phyloP scores from a whole-genome alignment of 92 coral and sea anemone species.

The Parazoanthus swiftii region DNA sequence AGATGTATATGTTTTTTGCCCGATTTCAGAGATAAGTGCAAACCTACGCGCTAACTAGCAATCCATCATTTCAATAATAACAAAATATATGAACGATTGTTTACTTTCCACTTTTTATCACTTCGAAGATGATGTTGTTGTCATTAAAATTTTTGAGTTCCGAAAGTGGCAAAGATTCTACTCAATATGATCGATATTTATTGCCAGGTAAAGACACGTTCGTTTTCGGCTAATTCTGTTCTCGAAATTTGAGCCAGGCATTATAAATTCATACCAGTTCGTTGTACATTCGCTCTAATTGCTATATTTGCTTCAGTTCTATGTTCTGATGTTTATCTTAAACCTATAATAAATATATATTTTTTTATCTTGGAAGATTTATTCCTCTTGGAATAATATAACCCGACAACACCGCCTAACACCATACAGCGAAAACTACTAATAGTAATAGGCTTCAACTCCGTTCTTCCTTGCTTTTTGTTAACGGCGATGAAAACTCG shows the following conservation, averaged over 20 bases:
- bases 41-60: not conserved
- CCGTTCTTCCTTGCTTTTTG: constrained; percentile 1
- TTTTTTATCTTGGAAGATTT: not conserved
- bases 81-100: not conserved
- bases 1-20: not conserved
- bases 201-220: not conserved
- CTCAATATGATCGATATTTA: no score
- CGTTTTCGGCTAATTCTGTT: not conserved
- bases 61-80: constrained; percentile 15
- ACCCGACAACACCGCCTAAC: not conserved
- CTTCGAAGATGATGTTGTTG: not conserved
- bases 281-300: not conserved
- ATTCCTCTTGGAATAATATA: not conserved
- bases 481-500: not conserved
- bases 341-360: no score
- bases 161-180: no score
- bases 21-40: not conserved
- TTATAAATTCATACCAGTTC: not conserved
- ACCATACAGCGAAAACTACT: constrained; percentile 1
- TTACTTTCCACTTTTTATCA: not conserved
- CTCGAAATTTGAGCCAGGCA: no score
- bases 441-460: not conserved
- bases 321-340: constrained; percentile 2
- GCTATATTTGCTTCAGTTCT: not conserved
- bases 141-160: not conserved